Percentiles rank a stretch among this genome's conserved stretches.
Evolutionary conservation across 2,888 invertebrate genomes (phyloP).

Genomic region (Diadegma fenestrale): DNA sequence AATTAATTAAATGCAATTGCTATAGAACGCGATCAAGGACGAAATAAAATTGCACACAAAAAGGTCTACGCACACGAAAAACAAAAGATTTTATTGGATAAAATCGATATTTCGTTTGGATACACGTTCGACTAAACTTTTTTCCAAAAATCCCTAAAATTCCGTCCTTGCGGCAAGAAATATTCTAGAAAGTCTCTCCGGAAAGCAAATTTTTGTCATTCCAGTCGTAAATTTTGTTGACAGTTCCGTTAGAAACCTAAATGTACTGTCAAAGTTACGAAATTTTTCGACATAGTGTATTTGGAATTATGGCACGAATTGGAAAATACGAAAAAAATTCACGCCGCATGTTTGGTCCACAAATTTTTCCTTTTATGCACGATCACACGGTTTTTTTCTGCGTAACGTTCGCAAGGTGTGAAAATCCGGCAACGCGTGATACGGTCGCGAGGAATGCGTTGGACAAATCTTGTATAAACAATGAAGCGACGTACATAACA

Average conservation of each 20-base stretch:
- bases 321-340: slow-evolving; percentile 45
- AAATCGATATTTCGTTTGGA: too few species aligned
- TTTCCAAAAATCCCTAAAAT: too few species aligned
- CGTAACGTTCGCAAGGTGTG: too few species aligned
- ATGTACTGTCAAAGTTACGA: too few species aligned
- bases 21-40: neutral
- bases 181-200: too few species aligned
- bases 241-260: too few species aligned
- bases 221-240: too few species aligned
- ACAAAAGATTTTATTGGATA: too few species aligned
- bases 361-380: slow-evolving; percentile 37
- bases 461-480: slow-evolving; percentile 15
- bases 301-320: slow-evolving; percentile 27
- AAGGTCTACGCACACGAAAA: too few species aligned
- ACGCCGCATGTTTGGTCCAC: slow-evolving; percentile 50
- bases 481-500: neutral
- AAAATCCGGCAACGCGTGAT: slow-evolving; percentile 4
- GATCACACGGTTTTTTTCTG: slow-evolving; percentile 31
- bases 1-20: neutral
- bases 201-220: too few species aligned
- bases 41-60: neutral
- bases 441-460: slow-evolving; percentile 34
- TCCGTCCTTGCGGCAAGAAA: too few species aligned
- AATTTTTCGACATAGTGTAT: neutral
- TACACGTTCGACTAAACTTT: too few species aligned